Conservation (phyloP, 2,888 invertebrate species). For the Baronia brevicornis region DNA sequence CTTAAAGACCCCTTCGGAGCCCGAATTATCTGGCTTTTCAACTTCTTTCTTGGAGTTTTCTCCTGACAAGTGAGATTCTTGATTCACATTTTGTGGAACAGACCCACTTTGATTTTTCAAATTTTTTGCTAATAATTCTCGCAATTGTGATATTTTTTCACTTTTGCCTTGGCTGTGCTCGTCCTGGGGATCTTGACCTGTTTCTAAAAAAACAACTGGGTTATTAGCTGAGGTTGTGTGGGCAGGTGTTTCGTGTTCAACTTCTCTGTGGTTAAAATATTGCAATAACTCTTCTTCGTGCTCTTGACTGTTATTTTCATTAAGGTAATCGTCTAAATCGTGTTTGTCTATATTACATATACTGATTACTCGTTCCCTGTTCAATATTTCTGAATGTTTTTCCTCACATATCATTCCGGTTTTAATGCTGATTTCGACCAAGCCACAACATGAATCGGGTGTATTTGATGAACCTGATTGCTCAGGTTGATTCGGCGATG, state of each 20-base stretch:
- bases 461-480: conserved; percentile 50
- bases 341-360: conserved; percentile 87
- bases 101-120: conserved; percentile 67
- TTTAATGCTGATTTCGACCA: conserved; percentile 59
- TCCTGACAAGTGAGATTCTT: conserved; percentile 32
- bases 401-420: conserved; percentile 67
- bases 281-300: conserved; percentile 90
- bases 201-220: conserved; percentile 54
- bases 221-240: conserved; percentile 23
- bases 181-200: conserved; percentile 61
- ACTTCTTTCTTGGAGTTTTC: conserved; percentile 36
- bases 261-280: conserved; percentile 80
- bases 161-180: conserved; percentile 71
- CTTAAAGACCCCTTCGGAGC: conserved; percentile 51
- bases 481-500: conserved; percentile 44
- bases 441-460: conserved; percentile 70
- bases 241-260: conserved; percentile 37
- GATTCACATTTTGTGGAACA: conserved; percentile 32
- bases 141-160: conserved; percentile 83
- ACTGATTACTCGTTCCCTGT: conserved; percentile 82
- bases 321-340: conserved; percentile 87
- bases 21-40: conserved; percentile 31
- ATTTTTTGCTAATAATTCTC: conserved; percentile 82
- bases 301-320: conserved; percentile 84
- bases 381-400: conserved; percentile 72